phyloP scores from a whole-genome alignment of 2,113 vertebrate species.

The Myiozetetes cayanensis region DNA sequence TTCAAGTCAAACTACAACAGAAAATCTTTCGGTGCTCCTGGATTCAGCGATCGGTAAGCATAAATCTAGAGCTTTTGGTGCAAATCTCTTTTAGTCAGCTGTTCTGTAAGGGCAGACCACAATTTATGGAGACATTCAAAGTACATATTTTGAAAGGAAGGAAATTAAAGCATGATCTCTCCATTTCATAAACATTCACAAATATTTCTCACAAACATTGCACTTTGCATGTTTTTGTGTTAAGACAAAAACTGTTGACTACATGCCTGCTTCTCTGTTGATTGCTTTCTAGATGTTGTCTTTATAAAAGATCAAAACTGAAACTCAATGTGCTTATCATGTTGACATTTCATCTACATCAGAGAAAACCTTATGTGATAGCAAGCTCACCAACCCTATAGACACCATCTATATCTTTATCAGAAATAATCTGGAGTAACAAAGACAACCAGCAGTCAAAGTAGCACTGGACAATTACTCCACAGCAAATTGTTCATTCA shows the following conservation, averaged over 20 bases:
- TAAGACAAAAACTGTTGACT: background rate
- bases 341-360: background rate
- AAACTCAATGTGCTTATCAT: background rate
- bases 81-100: background rate
- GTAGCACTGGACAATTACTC: background rate
- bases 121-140: slow-evolving; percentile 6
- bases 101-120: background rate
- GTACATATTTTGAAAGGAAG: background rate
- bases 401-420: background rate
- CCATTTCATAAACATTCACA: background rate
- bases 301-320: background rate
- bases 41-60: background rate
- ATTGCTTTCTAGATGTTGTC: background rate
- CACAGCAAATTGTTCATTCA: background rate
- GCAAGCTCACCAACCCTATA: background rate
- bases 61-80: slow-evolving; percentile 19
- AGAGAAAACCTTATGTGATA: background rate
- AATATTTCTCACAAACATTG: background rate
- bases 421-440: background rate
- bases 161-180: background rate
- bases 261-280: background rate
- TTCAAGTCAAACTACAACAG: background rate
- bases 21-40: slow-evolving; percentile 22
- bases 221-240: background rate
- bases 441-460: background rate